Conservation (phyloP, 2,888 invertebrate species). For the Epistrophe grossulariae region DNA sequence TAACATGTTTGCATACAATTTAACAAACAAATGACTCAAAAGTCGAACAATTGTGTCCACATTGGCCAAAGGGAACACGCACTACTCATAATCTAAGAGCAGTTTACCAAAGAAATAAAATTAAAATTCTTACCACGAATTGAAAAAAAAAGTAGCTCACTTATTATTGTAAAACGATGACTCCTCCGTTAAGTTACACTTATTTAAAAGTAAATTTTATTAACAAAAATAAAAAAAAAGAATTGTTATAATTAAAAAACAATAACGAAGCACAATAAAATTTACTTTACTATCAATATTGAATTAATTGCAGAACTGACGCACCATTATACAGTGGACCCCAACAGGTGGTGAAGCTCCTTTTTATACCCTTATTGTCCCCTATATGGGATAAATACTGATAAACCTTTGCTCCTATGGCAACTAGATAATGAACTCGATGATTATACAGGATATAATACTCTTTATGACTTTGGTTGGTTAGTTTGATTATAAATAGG, state of each 20-base stretch:
- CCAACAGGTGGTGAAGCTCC: slow-evolving; percentile 66
- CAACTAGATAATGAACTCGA: slow-evolving; percentile 61
- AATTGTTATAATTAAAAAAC: neutral
- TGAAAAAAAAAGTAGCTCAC: slow-evolving; percentile 32
- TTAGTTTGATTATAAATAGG: slow-evolving; percentile 21
- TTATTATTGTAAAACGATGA: neutral
- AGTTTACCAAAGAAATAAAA: slow-evolving; percentile 38
- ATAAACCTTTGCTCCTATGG: slow-evolving; percentile 63
- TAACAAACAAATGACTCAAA: slow-evolving; percentile 61
- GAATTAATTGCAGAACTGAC: slow-evolving; percentile 60
- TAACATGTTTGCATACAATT: slow-evolving; percentile 50
- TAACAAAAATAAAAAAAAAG: neutral
- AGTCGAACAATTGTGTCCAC: slow-evolving; percentile 62
- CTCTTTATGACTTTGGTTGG: slow-evolving; percentile 35
- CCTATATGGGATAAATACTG: slow-evolving; percentile 44
- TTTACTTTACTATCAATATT: slow-evolving; percentile 21
- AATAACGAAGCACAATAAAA: slow-evolving; percentile 12
- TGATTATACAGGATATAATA: slow-evolving; percentile 49
- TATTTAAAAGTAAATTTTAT: neutral
- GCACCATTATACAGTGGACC: slow-evolving; percentile 48
- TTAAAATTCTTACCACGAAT: slow-evolving; percentile 73
- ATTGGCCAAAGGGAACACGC: slow-evolving; percentile 45
- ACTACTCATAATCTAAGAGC: slow-evolving; percentile 14
- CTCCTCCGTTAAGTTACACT: slow-evolving; percentile 20
- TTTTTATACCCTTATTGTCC: slow-evolving; percentile 73